These are phyloP conservation scores for Aphidoletes aphidimyza DNA, from an alignment of 2,888 invertebrate genomes.

Conservation along the genomic window DNA sequence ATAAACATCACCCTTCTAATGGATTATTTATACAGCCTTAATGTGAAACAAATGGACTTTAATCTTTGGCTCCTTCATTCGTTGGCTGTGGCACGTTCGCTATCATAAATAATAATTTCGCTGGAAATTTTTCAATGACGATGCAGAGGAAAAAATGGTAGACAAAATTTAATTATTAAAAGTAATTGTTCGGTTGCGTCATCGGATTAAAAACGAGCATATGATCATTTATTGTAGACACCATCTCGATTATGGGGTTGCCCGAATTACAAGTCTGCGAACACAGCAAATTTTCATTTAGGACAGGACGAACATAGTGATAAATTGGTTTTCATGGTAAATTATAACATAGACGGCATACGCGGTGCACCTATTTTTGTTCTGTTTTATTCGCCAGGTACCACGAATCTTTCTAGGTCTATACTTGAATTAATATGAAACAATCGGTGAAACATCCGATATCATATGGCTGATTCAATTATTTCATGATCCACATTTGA, in stretches of 20 bases:
- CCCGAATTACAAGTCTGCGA: constrained; percentile 7
- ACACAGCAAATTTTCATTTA: background rate
- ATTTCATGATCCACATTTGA: constrained; percentile 17
- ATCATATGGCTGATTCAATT: constrained; percentile 53
- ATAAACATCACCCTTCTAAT: constrained; percentile 31
- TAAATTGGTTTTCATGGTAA: constrained; percentile 54
- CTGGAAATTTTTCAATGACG: background rate
- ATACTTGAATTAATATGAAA: background rate
- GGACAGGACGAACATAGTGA: background rate
- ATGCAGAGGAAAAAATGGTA: background rate
- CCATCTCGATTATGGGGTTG: background rate
- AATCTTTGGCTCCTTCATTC: background rate
- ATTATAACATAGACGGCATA: constrained; percentile 33
- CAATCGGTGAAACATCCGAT: background rate
- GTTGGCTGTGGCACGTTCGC: background rate
- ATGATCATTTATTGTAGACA: constrained; percentile 8
- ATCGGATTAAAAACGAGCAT: background rate
- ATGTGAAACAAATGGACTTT: constrained; percentile 49
- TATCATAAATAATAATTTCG: constrained; percentile 45
- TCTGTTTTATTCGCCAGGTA: constrained; percentile 16
- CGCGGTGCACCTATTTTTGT: background rate
- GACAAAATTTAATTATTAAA: constrained; percentile 25
- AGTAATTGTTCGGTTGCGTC: constrained; percentile 38
- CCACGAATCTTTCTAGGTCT: background rate
- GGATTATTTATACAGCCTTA: background rate